Evolutionary conservation across 2,888 invertebrate species (phyloP).

Genomic region (Parnassius mnemosyne): DNA sequence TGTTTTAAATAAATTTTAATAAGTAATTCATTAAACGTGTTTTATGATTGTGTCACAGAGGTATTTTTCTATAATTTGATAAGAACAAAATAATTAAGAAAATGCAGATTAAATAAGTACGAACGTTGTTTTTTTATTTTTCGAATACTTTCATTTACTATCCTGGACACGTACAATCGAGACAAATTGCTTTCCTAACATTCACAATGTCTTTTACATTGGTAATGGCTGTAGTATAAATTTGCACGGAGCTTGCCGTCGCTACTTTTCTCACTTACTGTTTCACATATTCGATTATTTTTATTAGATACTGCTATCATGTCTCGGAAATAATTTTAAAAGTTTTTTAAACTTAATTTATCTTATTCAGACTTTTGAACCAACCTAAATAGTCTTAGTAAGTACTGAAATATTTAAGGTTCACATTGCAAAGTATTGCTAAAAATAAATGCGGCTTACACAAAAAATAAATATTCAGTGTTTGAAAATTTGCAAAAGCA

Average conservation of each 20-base stretch:
- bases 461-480: constrained; percentile 20
- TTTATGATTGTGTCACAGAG: no score
- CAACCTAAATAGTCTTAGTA: not conserved
- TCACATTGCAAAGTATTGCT: not conserved
- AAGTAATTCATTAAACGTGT: no score
- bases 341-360: not conserved
- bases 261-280: constrained; percentile 18
- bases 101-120: not conserved
- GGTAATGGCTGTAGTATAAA: constrained; percentile 19
- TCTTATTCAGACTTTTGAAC: not conserved
- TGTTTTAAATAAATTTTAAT: no score
- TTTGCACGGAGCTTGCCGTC: constrained; percentile 12
- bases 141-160: constrained; percentile 11
- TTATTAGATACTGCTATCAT: not conserved
- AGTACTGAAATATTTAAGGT: no score
- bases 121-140: constrained; percentile 1
- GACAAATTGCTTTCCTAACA: constrained; percentile 23
- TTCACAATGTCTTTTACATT: constrained; percentile 23
- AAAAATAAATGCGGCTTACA: constrained; percentile 6
- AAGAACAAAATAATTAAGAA: not conserved
- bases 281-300: constrained; percentile 11
- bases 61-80: no score
- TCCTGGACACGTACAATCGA: constrained; percentile 18
- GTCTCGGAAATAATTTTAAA: not conserved
- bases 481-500: constrained; percentile 25